Evolutionary conservation across 1,140 invertebrate genomes (phyloP).

Genomic region (Drosophila funebris): DNA sequence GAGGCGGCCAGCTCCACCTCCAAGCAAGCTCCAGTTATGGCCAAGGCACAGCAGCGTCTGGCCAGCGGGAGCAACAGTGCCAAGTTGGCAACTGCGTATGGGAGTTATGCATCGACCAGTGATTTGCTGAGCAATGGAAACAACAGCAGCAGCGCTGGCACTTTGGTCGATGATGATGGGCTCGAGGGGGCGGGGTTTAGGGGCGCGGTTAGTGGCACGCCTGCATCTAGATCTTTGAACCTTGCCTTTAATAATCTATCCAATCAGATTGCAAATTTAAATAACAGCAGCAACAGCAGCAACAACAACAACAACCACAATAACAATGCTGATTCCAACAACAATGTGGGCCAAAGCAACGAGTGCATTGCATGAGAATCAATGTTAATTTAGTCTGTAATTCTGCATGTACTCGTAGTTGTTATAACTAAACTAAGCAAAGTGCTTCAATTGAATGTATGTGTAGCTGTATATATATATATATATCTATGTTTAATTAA

Average conservation of each 20-base stretch:
- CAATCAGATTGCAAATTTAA: slow-evolving; percentile 67
- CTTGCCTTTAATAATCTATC: slow-evolving; percentile 72
- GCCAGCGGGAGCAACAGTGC: slow-evolving; percentile 32
- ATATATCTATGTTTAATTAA: slow-evolving; percentile 23
- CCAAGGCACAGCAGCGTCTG: slow-evolving; percentile 59
- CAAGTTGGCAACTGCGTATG: slow-evolving; percentile 43
- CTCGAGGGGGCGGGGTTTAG: slow-evolving; percentile 11
- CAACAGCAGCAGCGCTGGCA: slow-evolving; percentile 65
- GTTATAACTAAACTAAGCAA: slow-evolving; percentile 39
- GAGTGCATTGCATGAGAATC: slow-evolving; percentile 79
- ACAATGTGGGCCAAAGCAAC: slow-evolving; percentile 74
- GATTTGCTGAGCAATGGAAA: slow-evolving; percentile 61
- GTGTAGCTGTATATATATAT: slow-evolving; percentile 22
- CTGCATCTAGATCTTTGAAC: slow-evolving; percentile 61
- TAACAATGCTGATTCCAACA: slow-evolving; percentile 68
- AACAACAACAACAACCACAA: slow-evolving; percentile 35
- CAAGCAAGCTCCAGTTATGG: slow-evolving; percentile 30
- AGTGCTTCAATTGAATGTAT: background rate
- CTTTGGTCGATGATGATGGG: slow-evolving; percentile 61
- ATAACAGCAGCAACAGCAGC: slow-evolving; percentile 51
- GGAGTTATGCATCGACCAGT: slow-evolving; percentile 48
- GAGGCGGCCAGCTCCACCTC: slow-evolving; percentile 26
- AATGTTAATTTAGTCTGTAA: slow-evolving; percentile 65
- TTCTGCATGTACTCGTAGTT: slow-evolving; percentile 58
- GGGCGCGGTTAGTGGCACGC: slow-evolving; percentile 31